Percentiles rank a stretch among this genome's conserved stretches.
phyloP scores from a whole-genome alignment of 2,888 invertebrate species.

The Acleris holmiana region DNA sequence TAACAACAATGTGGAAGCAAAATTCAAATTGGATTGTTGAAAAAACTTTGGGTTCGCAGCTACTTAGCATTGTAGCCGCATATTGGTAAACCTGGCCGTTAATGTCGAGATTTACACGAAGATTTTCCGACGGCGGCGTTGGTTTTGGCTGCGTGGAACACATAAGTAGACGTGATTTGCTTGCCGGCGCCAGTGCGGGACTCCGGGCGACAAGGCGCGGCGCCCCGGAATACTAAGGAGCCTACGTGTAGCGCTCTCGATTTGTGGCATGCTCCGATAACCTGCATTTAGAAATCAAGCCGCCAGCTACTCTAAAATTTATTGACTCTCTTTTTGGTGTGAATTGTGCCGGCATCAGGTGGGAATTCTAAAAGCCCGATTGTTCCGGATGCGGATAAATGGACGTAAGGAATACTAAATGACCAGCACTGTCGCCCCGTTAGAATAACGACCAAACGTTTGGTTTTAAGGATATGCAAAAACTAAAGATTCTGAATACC shows the following conservation, averaged over 20 bases:
- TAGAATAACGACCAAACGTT: slow-evolving; percentile 40
- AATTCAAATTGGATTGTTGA: slow-evolving; percentile 23
- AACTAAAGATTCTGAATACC: slow-evolving; percentile 4
- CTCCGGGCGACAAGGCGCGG: slow-evolving; percentile 68
- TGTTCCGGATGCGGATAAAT: slow-evolving; percentile 55
- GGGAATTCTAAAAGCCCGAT: slow-evolving; percentile 62
- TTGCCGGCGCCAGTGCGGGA: slow-evolving; percentile 69
- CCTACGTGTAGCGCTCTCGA: slow-evolving; percentile 75
- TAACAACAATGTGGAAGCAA: slow-evolving; percentile 16
- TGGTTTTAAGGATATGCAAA: slow-evolving; percentile 13
- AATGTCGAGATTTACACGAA: slow-evolving; percentile 82
- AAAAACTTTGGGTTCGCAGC: slow-evolving; percentile 28
- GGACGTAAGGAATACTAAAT: slow-evolving; percentile 60
- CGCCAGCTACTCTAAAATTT: slow-evolving; percentile 75
- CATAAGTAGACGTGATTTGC: slow-evolving; percentile 81
- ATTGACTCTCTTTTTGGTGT: slow-evolving; percentile 73
- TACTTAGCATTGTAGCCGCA: slow-evolving; percentile 74
- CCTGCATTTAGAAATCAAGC: slow-evolving; percentile 83
- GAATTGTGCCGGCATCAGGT: slow-evolving; percentile 60
- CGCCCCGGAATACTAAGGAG: slow-evolving; percentile 79
- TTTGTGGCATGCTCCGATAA: slow-evolving; percentile 82
- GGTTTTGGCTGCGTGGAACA: slow-evolving; percentile 79
- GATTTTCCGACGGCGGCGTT: slow-evolving; percentile 74
- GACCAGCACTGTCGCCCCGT: slow-evolving; percentile 43
- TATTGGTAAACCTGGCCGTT: slow-evolving; percentile 77